Evolutionary conservation across 1,140 invertebrate species (phyloP), one percentile per base, ranked within the genome.

Genomic region (Lordiphosa mommai): DNA sequence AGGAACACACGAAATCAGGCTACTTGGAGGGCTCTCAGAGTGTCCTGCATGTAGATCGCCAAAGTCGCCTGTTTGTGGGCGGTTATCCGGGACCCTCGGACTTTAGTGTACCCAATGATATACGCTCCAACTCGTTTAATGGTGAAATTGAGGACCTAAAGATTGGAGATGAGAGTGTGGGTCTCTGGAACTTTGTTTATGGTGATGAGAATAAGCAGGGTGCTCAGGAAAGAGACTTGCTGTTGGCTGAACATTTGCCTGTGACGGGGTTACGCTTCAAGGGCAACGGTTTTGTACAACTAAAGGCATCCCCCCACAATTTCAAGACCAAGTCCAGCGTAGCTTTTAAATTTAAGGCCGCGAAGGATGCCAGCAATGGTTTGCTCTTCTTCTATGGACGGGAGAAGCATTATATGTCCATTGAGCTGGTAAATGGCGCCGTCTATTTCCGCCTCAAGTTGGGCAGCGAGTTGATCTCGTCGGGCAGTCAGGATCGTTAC

Each of bases 101-200:
- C 2, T 93, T 93, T 59, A 91, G 93, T 37, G 91, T 95, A 2
- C 95, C 95, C 53, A 88, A 92, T 2, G 91, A 90, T 0, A 90
- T 98, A 2, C 92, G 90, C 5, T 92, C 93, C 37, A 93, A 92
- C 2, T 93, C 93, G 0, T 99, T 97, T 87, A 93, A 94, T 40
- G 98, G 98, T 2, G 92, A 94, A 69, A 95, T 99, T 57, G 97
- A 99, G 86, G 96, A 97, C 46, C 88, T 99, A 0, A 92, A 93
- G 43, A 94, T 99, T 64, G 97, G 97, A 10, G 95, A 97, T 23
- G 93, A 93, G 8, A 94, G 93, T 2, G 92, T 99, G 9, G 97
- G 97, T 0, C 91, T 99, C 9, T 99, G 98, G 98, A 99, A 99
- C 90, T 98, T 98, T 76, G 90, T 93, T 4, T 93, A 94, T 34